Evolutionary conservation across 1,140 invertebrate species (phyloP), one percentile per base, ranked within the genome.

Genomic region (Diploscapter pachys): DNA sequence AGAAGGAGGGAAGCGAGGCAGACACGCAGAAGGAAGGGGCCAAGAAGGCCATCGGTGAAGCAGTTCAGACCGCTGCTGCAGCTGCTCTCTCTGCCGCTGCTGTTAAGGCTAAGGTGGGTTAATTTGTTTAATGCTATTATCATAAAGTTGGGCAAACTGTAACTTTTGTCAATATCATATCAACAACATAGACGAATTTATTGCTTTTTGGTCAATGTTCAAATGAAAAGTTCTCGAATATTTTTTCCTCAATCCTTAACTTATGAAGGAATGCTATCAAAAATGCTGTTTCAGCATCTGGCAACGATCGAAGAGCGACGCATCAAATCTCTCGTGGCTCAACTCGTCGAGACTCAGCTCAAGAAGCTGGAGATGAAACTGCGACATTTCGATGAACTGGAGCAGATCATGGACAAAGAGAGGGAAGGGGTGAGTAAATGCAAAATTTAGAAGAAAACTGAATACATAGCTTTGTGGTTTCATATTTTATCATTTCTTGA

Each of bases 321-420:
- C 88, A 99, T 99, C 74, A 98, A 98, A 86, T 95, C 93, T 0
- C 87, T 99, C 2, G 96, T 99, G 0, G 96, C 96, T 0, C 87
- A 98, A 11, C 89, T 99, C 3, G 96, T 99, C 2, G 96, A 99
- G 86, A 98, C 96, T 0, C 97, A 99, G 88, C 89, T 90, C 87
- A 90, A 91, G 87, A 99, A 99, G 85, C 86, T 99, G 48, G 97
- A 99, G 88, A 97, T 99, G 63, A 99, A 99, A 87, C 85, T 99
- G 63, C 88, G 95, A 6, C 96, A 99, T 86, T 99, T 99, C 88
- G 96, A 99, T 86, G 96, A 99, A 85, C 86, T 99, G 3, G 97
- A 99, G 87, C 93, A 94, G 0, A 99, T 97, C 49, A 99, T 99
- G 95, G 97, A 99, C 86, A 89, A 93, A 8, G 96, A 99, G 87